Evolutionary conservation across 2,888 invertebrate genomes (phyloP).

Genomic region (Euzophera pinguis): DNA sequence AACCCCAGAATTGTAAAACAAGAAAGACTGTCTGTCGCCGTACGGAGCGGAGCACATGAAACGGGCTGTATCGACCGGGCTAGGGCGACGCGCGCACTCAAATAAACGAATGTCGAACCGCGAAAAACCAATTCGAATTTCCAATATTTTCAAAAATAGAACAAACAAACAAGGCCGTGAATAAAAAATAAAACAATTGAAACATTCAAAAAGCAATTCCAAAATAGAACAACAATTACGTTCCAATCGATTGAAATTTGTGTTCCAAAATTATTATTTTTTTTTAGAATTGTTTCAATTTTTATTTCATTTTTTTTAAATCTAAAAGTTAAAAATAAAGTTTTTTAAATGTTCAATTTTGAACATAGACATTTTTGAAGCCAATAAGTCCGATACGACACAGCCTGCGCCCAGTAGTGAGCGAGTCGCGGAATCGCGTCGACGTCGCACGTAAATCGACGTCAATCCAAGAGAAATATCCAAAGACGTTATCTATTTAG

Average conservation of each 20-base stretch:
- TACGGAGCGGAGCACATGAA: conserved; percentile 54
- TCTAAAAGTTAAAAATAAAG: not conserved
- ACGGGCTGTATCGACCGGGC: conserved; percentile 69
- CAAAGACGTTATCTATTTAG: conserved; percentile 44
- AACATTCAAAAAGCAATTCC: not conserved
- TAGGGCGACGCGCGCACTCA: conserved; percentile 68
- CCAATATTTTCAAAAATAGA: conserved; percentile 13
- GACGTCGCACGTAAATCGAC: conserved; percentile 53
- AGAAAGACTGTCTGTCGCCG: conserved; percentile 73
- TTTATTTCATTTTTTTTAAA: conserved; percentile 10
- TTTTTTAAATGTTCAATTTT: not conserved
- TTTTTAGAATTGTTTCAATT: conserved; percentile 14
- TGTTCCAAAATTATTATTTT: conserved; percentile 6
- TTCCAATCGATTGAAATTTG: not conserved
- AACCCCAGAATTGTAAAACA: conserved; percentile 61
- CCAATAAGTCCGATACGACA: conserved; percentile 42
- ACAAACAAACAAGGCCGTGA: not conserved
- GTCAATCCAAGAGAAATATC: conserved; percentile 38
- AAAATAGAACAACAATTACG: not conserved
- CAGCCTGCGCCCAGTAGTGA: conserved; percentile 65
- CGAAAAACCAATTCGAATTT: conserved; percentile 28
- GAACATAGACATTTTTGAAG: conserved; percentile 39
- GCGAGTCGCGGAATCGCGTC: conserved; percentile 52
- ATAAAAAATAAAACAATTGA: no score
- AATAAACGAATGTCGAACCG: conserved; percentile 39